phyloP scores from a whole-genome alignment of 2,888 invertebrate genomes.

The Rugalucina vietnamica region DNA sequence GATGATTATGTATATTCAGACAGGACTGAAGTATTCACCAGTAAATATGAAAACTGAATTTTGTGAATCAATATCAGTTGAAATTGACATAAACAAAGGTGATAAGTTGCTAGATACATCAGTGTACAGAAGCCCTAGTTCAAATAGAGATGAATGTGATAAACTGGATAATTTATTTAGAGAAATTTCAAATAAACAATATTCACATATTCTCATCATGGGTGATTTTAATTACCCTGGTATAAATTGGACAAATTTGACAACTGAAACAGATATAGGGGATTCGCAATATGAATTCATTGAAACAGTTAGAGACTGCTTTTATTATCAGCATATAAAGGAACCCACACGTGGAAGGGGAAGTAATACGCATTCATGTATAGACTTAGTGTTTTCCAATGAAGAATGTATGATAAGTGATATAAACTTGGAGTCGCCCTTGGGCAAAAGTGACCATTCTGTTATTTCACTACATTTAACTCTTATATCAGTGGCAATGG shows the following conservation, averaged over 20 bases:
- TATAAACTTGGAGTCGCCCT: neutral
- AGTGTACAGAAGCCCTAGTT: neutral
- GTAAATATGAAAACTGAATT: neutral
- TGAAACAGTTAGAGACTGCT: neutral
- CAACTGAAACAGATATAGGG: neutral
- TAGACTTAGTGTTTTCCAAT: neutral
- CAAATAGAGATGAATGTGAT: neutral
- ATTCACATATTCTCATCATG: neutral
- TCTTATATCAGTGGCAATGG: no score
- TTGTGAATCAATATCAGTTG: neutral
- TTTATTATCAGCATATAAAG: neutral
- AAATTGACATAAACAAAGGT: neutral
- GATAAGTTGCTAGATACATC: neutral
- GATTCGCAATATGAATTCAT: neutral
- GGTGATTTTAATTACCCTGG: neutral
- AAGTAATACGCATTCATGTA: neutral
- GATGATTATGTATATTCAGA: slow-evolving; percentile 9
- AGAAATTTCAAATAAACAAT: neutral
- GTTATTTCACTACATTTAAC: no score
- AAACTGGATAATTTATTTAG: neutral
- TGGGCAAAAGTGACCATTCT: neutral
- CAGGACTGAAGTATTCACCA: neutral
- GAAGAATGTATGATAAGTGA: neutral
- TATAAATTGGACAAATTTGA: neutral
- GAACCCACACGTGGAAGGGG: neutral